A percentile compares a stretch with the other conserved stretches of the same genome.
Conservation (phyloP, 2,113 vertebrate species). For the Limnothrissa miodon region DNA sequence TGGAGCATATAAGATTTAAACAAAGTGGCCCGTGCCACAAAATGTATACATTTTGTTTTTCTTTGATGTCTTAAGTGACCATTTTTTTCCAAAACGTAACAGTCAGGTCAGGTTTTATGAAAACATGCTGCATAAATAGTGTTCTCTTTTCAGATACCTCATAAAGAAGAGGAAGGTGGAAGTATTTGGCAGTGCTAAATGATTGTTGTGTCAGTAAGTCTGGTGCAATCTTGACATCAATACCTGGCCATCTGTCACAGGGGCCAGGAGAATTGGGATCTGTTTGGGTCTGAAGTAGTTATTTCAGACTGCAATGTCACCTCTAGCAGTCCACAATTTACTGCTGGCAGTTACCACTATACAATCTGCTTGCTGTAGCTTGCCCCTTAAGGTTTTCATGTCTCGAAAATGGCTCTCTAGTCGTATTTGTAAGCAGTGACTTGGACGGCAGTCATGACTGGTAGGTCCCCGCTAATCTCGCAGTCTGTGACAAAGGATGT, state of each 20-base stretch:
- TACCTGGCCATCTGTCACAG: not conserved
- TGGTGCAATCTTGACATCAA: not conserved
- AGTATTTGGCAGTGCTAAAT: not conserved
- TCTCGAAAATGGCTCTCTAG: not conserved
- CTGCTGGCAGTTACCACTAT: not conserved
- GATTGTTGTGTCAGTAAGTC: not conserved
- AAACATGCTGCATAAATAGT: too few species aligned
- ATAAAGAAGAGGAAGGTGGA: not conserved
- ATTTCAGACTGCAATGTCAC: not conserved
- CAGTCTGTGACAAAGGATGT: not conserved
- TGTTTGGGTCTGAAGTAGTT: not conserved
- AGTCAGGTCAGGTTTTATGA: too few species aligned
- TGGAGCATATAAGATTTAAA: too few species aligned
- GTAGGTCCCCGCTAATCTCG: not conserved
- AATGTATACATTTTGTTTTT: not conserved
- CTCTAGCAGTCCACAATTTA: not conserved
- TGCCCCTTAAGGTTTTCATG: not conserved
- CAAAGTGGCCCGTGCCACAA: too few species aligned
- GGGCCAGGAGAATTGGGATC: not conserved
- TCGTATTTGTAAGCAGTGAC: not conserved
- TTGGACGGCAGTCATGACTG: not conserved
- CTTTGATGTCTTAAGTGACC: too few species aligned
- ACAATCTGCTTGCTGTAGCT: not conserved
- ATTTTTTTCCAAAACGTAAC: too few species aligned
- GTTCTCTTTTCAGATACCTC: not conserved